These are phyloP conservation scores for Mastomys coucha DNA, from an alignment of 2,113 vertebrate species.

Conservation along the genomic window DNA sequence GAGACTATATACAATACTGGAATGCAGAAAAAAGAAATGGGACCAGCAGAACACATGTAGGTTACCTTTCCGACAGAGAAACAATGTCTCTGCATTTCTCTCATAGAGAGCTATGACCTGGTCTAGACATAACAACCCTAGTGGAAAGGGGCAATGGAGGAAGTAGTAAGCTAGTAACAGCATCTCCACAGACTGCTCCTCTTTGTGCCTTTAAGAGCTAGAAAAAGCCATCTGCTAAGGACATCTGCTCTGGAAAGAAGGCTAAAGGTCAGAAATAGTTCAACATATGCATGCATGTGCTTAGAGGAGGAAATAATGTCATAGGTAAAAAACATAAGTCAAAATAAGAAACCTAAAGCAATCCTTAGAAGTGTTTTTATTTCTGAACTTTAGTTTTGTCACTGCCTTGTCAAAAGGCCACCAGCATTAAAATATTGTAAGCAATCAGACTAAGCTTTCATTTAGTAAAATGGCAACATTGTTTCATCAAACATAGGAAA, in stretches of 20 bases:
- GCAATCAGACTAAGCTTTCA: not conserved
- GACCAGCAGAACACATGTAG: not conserved
- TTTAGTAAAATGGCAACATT: not conserved
- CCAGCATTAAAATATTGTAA: not conserved
- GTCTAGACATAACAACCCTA: not conserved
- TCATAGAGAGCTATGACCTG: not conserved
- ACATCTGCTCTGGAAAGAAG: not conserved
- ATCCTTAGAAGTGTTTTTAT: constrained; percentile 20
- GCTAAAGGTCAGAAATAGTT: not conserved
- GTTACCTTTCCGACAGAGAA: not conserved
- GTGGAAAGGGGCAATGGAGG: not conserved
- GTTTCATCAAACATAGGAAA: not conserved
- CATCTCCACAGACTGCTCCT: not conserved
- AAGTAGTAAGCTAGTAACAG: not conserved
- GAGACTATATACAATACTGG: not conserved
- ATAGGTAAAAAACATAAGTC: constrained; percentile 42
- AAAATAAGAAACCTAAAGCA: constrained; percentile 44
- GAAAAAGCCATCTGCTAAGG: not conserved
- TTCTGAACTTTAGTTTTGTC: not conserved
- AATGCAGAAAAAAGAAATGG: not conserved
- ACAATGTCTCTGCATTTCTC: not conserved
- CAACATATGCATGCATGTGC: not conserved
- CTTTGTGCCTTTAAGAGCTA: not conserved
- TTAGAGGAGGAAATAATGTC: not conserved
- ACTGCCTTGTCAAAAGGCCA: constrained; percentile 37